Conservation (phyloP, 2,888 invertebrate genomes). For the Embidobia sp. region DNA sequence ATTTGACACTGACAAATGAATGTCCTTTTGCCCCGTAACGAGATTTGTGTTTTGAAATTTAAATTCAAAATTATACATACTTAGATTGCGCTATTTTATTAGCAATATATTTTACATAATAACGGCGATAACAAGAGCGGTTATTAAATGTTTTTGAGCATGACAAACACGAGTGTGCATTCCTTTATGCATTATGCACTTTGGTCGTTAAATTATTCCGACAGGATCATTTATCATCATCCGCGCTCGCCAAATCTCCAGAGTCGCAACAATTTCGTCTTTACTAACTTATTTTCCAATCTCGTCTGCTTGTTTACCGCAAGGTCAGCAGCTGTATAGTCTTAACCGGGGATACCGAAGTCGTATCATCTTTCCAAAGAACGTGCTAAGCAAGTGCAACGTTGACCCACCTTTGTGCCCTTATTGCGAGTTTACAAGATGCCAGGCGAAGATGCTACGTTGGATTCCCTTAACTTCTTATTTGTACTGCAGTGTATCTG, state of each 20-base stretch:
- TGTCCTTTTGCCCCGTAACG: background rate
- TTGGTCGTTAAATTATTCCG: constrained; percentile 45
- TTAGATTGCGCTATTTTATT: constrained; percentile 10
- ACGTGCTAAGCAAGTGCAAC: constrained; percentile 56
- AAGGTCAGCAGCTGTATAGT: constrained; percentile 46
- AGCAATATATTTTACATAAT: constrained; percentile 31
- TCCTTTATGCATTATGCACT: constrained; percentile 36
- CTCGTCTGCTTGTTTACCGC: constrained; percentile 44
- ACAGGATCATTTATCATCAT: constrained; percentile 36
- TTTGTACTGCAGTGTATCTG: constrained; percentile 24
- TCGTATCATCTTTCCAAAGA: constrained; percentile 40
- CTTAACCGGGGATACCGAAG: constrained; percentile 10
- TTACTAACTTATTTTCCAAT: constrained; percentile 59
- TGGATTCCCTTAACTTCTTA: constrained; percentile 32
- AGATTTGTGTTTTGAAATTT: constrained; percentile 2
- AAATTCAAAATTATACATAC: constrained; percentile 23
- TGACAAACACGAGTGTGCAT: constrained; percentile 30
- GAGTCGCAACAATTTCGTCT: constrained; percentile 49
- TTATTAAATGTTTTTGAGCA: constrained; percentile 47
- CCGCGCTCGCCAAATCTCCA: constrained; percentile 23
- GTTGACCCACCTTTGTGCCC: constrained; percentile 43
- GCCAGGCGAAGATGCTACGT: constrained; percentile 19
- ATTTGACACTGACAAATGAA: background rate
- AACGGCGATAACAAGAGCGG: constrained; percentile 30
- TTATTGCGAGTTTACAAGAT: constrained; percentile 33